Conservation (phyloP, 2,888 invertebrate species). For the Ceriagrion tenellum region DNA sequence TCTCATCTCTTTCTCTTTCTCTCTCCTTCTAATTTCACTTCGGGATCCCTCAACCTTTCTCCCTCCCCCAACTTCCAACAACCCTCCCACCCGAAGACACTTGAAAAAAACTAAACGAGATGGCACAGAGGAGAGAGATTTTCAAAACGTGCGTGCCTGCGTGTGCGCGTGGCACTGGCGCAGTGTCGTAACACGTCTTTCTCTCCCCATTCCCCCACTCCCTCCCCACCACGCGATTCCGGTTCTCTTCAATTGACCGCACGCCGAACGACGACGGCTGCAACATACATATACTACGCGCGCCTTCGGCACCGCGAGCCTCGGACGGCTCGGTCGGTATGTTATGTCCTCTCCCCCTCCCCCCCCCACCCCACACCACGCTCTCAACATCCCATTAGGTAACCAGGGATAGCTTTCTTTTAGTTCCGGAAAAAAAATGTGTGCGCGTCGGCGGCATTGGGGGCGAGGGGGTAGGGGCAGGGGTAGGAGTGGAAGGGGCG, state of each 20-base stretch:
- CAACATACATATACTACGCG: background rate
- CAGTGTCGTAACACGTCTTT: background rate
- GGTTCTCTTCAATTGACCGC: conserved; percentile 5
- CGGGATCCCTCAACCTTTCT: background rate
- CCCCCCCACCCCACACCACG: no score
- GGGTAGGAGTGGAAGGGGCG: no score
- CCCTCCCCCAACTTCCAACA: background rate
- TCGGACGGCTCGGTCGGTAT: background rate
- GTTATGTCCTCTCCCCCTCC: background rate
- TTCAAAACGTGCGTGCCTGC: no score
- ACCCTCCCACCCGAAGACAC: background rate
- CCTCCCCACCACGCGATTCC: background rate
- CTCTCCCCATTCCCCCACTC: background rate
- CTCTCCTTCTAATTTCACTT: background rate
- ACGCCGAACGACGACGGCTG: background rate
- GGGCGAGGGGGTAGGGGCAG: background rate
- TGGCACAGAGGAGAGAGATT: no score
- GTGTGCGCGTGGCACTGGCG: no score
- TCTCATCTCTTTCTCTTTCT: no score
- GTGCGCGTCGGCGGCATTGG: background rate
- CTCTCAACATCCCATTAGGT: background rate
- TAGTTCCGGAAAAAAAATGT: background rate
- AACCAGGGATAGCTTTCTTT: background rate
- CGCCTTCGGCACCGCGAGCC: no score
- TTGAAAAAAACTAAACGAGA: background rate